These are phyloP conservation scores for Choristoneura fumiferana DNA, from an alignment of 1,140 invertebrate species.

Conservation along the genomic window DNA sequence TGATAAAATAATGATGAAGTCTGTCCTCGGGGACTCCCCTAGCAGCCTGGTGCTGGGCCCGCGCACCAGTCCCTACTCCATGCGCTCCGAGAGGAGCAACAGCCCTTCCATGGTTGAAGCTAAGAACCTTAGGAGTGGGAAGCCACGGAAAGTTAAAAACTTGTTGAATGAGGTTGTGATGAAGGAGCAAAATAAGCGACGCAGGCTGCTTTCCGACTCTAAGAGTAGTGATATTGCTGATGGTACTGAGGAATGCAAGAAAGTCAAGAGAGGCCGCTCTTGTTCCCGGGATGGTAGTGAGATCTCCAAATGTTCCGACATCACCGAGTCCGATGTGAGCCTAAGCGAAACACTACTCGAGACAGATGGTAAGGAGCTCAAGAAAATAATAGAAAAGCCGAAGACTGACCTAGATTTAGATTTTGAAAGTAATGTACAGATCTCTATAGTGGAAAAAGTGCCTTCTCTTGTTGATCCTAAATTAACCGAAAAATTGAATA, in stretches of 20 bases:
- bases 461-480: constrained; percentile 72
- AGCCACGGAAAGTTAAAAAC: constrained; percentile 79
- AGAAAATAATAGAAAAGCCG: constrained; percentile 73
- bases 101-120: constrained; percentile 66
- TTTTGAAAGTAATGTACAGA: constrained; percentile 75
- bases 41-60: constrained; percentile 57
- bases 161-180: constrained; percentile 75
- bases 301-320: constrained; percentile 79
- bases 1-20: constrained; percentile 72
- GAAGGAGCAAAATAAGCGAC: constrained; percentile 72
- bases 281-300: constrained; percentile 79
- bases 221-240: constrained; percentile 53
- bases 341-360: constrained; percentile 79
- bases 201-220: constrained; percentile 70
- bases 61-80: constrained; percentile 77
- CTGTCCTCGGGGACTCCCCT: constrained; percentile 61
- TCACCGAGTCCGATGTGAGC: constrained; percentile 81
- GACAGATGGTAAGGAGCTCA: constrained; percentile 66
- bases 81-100: constrained; percentile 77
- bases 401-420: constrained; percentile 75
- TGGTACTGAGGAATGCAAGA: constrained; percentile 72
- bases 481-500: constrained; percentile 56
- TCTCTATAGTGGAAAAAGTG: constrained; percentile 75
- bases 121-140: constrained; percentile 82
- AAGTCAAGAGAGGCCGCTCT: constrained; percentile 79